Evolutionary conservation across 2,113 vertebrate genomes (phyloP).

Genomic region (Ahaetulla prasina): DNA sequence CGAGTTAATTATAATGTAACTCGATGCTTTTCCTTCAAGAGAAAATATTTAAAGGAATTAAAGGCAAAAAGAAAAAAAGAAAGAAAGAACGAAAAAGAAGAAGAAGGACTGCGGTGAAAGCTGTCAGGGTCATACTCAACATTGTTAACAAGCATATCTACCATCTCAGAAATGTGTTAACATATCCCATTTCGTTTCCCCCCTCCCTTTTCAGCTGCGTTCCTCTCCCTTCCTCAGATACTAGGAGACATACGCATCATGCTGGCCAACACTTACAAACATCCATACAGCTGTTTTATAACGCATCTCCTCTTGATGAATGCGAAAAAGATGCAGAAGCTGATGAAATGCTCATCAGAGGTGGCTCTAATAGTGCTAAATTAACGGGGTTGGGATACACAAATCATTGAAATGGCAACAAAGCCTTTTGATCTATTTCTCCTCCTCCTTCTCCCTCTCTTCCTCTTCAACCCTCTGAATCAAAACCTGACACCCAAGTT

Average conservation of each 20-base stretch:
- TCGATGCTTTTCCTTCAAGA: constrained; percentile 73
- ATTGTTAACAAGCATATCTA: constrained; percentile 61
- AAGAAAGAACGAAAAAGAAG: too few relatives aligned
- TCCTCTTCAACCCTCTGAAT: constrained; percentile 23
- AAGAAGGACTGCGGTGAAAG: constrained; percentile 78
- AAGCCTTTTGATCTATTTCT: neutral
- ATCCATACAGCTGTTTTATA: neutral
- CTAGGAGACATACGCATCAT: constrained; percentile 3
- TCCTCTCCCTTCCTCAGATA: neutral
- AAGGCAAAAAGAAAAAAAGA: constrained; percentile 39
- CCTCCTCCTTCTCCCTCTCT: neutral
- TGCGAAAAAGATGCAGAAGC: constrained; percentile 18
- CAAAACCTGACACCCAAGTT: constrained; percentile 2
- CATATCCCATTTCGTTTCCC: neutral
- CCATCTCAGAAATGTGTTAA: constrained; percentile 43
- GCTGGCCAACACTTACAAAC: neutral
- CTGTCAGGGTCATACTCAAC: constrained; percentile 80
- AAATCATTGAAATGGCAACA: neutral
- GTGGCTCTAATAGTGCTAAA: neutral
- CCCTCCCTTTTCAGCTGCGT: neutral
- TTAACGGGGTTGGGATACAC: neutral
- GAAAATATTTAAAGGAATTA: constrained; percentile 68
- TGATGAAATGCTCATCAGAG: constrained; percentile 28
- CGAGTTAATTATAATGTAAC: constrained; percentile 89
- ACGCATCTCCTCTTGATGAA: constrained; percentile 42